phyloP scores from a whole-genome alignment of 2,797 vertebrate species.

The Callimico goeldii region DNA sequence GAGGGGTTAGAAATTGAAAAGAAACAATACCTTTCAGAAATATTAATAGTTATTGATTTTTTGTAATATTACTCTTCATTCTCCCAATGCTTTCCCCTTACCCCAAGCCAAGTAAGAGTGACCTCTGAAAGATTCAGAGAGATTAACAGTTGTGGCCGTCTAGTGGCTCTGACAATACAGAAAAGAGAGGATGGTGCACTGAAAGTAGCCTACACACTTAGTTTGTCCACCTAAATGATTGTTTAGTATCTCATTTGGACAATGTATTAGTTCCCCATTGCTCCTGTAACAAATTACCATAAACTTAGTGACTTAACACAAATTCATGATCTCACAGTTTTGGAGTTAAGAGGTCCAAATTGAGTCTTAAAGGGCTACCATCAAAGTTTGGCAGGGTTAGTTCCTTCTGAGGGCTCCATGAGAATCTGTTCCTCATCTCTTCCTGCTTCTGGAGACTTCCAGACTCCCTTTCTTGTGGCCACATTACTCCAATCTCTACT shows the following conservation, averaged over 20 bases:
- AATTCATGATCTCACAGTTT: constrained; percentile 21
- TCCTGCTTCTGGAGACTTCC: background rate
- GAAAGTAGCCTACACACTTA: background rate
- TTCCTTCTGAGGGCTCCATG: background rate
- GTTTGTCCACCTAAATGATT: constrained; percentile 5
- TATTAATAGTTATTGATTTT: background rate
- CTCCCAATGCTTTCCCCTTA: background rate
- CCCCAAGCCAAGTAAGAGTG: background rate
- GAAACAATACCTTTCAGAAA: background rate
- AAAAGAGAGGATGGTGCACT: background rate
- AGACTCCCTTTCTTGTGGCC: background rate
- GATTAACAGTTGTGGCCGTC: background rate
- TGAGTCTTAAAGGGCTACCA: background rate
- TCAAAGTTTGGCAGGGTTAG: background rate
- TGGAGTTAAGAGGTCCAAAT: background rate
- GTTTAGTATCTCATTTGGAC: background rate
- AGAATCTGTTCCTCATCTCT: background rate
- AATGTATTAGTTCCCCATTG: background rate
- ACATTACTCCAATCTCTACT: background rate
- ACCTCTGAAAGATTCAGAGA: background rate
- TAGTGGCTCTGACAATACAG: background rate
- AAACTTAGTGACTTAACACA: background rate
- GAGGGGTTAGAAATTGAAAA: background rate
- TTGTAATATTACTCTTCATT: background rate
- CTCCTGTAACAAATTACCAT: background rate